Conservation (phyloP, 1,140 invertebrate species). For the Cydia splendana region DNA sequence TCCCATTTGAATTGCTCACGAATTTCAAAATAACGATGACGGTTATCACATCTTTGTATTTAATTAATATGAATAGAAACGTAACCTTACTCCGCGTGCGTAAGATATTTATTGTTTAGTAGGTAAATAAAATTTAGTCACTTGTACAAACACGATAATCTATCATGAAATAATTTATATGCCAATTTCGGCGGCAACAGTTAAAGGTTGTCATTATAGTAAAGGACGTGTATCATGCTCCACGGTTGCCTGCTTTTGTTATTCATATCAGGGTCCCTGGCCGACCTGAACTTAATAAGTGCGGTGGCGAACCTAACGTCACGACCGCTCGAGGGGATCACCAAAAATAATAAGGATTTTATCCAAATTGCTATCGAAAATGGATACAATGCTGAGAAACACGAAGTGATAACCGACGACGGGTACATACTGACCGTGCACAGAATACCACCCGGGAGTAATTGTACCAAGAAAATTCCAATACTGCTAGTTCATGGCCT, state of each 20-base stretch:
- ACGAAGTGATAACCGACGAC: background rate
- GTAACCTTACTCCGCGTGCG: no score
- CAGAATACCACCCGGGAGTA: background rate
- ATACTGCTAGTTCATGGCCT: conserved; percentile 82
- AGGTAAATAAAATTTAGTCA: background rate
- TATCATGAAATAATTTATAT: background rate
- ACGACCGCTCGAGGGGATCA: background rate
- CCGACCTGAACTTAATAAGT: background rate
- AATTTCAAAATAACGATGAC: no score
- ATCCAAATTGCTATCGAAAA: background rate
- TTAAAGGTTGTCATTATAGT: background rate
- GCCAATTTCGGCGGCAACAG: background rate
- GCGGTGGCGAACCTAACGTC: background rate
- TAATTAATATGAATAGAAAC: no score
- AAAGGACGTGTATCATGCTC: background rate
- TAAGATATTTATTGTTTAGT: no score
- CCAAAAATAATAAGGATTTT: background rate
- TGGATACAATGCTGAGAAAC: background rate
- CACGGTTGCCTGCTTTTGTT: background rate
- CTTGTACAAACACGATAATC: background rate
- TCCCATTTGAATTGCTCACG: no score
- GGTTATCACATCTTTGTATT: no score
- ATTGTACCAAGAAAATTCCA: conserved; percentile 41
- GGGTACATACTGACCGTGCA: background rate
- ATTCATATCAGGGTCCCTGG: background rate